These are phyloP conservation scores for Caenorhabditis sp. DNA, from an alignment of 2,888 invertebrate species.

Conservation along the genomic window DNA sequence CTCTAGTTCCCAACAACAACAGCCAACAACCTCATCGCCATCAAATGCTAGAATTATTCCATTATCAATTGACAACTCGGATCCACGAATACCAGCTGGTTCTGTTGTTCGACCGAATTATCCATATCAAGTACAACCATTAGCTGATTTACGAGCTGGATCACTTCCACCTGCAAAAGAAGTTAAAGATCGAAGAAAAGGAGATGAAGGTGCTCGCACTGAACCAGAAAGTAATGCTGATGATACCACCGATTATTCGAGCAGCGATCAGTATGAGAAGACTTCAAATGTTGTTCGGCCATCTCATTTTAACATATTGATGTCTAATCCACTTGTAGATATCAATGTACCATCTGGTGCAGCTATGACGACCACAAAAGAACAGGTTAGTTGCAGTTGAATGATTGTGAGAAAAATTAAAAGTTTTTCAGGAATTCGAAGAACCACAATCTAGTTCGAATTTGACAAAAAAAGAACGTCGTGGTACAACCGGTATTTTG, in stretches of 20 bases:
- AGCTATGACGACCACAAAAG: conserved; percentile 15
- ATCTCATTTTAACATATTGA: conserved; percentile 57
- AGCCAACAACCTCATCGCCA: conserved; percentile 13
- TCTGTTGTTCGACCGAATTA: conserved; percentile 48
- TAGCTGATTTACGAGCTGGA: conserved; percentile 65
- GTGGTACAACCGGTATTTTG: conserved; percentile 25
- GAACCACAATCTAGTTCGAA: conserved; percentile 43
- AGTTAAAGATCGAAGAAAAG: conserved; percentile 41
- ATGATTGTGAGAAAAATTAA: neutral
- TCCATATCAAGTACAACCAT: conserved; percentile 62
- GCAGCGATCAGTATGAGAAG: conserved; percentile 58
- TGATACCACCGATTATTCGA: conserved; percentile 69
- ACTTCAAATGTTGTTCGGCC: conserved; percentile 27
- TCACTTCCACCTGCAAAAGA: conserved; percentile 59
- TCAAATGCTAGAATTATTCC: conserved; percentile 16
- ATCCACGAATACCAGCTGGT: conserved; percentile 46
- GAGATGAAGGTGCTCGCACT: conserved; percentile 54
- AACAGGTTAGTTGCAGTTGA: neutral
- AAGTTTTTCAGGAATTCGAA: conserved; percentile 14
- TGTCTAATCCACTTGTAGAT: conserved; percentile 60
- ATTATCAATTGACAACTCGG: conserved; percentile 40
- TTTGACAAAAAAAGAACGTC: conserved; percentile 29
- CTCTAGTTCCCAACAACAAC: neutral
- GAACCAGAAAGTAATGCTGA: conserved; percentile 68
- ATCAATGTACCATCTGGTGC: conserved; percentile 39